Percentiles rank a stretch among this genome's conserved stretches.
Conservation (phyloP, 2,797 vertebrate species). For the Coregonus suidteri region DNA sequence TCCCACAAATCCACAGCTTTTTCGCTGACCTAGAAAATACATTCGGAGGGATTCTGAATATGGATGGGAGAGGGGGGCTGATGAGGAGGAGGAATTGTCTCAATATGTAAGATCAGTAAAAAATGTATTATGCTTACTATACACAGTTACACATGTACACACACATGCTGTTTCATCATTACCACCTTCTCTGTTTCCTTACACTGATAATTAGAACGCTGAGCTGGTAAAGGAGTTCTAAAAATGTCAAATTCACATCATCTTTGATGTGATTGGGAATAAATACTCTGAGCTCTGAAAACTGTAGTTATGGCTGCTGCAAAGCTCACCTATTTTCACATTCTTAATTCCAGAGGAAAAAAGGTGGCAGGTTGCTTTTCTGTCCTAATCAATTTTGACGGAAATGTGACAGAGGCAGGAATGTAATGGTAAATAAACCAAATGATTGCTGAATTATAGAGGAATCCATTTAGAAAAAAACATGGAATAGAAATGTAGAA, state of each 20-base stretch:
- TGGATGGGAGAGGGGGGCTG: not conserved
- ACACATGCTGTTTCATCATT: slow-evolving; percentile 49
- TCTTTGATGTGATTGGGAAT: slow-evolving; percentile 50
- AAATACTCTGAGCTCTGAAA: slow-evolving; percentile 35
- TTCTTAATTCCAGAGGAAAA: slow-evolving; percentile 4
- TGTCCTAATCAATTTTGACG: slow-evolving; percentile 40
- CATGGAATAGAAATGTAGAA: not conserved
- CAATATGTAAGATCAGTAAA: slow-evolving; percentile 15
- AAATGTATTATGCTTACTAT: slow-evolving; percentile 12
- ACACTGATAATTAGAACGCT: slow-evolving; percentile 49
- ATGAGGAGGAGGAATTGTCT: slow-evolving; percentile 7
- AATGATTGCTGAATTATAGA: not conserved
- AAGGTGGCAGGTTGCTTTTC: slow-evolving; percentile 5
- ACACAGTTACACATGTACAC: slow-evolving; percentile 3
- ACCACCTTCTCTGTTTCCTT: slow-evolving; percentile 43
- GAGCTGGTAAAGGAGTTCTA: slow-evolving; percentile 41
- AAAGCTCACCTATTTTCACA: slow-evolving; percentile 35
- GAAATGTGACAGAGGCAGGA: not conserved
- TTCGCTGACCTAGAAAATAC: slow-evolving; percentile 73
- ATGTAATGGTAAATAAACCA: not conserved
- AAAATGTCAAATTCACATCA: slow-evolving; percentile 47
- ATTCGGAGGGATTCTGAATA: slow-evolving; percentile 31
- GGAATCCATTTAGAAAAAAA: not conserved
- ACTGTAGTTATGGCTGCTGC: not conserved
- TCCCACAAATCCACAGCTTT: slow-evolving; percentile 43